These are phyloP conservation scores for Ecliptopera silaceata DNA, from an alignment of 2,888 invertebrate genomes.

Conservation along the genomic window DNA sequence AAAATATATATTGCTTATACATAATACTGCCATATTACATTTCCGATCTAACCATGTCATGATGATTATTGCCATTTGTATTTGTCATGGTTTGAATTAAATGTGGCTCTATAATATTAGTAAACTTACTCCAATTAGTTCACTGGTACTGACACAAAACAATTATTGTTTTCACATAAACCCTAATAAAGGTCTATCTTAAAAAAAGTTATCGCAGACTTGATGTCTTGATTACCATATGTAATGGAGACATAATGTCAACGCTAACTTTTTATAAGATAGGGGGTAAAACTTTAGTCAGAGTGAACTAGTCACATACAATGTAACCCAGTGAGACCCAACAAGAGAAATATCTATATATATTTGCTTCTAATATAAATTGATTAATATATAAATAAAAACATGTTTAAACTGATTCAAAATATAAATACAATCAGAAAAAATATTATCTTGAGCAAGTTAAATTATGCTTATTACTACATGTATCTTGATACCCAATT, in stretches of 20 bases:
- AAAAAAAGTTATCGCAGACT: too few species aligned
- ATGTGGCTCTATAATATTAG: neutral
- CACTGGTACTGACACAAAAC: neutral
- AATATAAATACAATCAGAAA: slow-evolving; percentile 10
- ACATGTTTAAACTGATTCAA: neutral
- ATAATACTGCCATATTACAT: slow-evolving; percentile 72
- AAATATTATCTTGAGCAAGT: slow-evolving; percentile 23
- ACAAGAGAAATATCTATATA: too few species aligned
- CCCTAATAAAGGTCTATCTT: too few species aligned
- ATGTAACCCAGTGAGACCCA: neutral
- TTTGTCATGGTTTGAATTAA: slow-evolving; percentile 18
- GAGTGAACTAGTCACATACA: neutral
- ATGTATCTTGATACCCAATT: slow-evolving; percentile 5
- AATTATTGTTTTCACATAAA: too few species aligned
- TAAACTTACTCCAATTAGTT: neutral
- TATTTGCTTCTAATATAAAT: too few species aligned
- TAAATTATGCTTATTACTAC: slow-evolving; percentile 13
- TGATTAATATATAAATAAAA: neutral
- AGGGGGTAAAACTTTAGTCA: neutral
- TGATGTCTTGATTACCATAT: too few species aligned
- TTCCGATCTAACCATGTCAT: slow-evolving; percentile 46
- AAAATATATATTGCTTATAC: slow-evolving; percentile 76
- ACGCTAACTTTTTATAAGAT: too few species aligned
- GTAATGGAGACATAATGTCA: too few species aligned
- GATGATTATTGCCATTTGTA: slow-evolving; percentile 39